phyloP scores from a whole-genome alignment of 2,797 vertebrate species.

The Coregonus ussuriensis region DNA sequence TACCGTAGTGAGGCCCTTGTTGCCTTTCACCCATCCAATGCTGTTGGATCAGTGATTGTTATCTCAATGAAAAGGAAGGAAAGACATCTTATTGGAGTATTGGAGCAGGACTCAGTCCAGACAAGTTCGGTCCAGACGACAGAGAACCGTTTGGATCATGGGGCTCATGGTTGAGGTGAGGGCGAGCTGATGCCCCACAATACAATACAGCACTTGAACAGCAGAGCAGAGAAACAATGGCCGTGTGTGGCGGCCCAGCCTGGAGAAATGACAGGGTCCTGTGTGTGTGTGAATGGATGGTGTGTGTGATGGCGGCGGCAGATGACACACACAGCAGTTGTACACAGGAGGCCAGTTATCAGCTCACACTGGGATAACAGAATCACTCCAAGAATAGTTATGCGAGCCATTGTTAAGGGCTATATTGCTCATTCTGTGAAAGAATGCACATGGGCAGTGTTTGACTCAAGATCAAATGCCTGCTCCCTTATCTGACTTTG shows the following conservation, averaged over 20 bases:
- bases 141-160: no score
- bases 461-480: constrained; percentile 6
- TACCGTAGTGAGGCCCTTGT: neutral
- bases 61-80: neutral
- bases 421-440: constrained; percentile 7
- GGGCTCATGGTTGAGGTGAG: neutral
- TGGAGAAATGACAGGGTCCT: neutral
- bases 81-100: neutral
- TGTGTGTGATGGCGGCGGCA: constrained; percentile 39
- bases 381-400: constrained; percentile 34
- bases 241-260: constrained; percentile 11
- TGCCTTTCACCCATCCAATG: neutral
- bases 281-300: constrained; percentile 8
- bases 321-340: constrained; percentile 35
- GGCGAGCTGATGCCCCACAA: neutral
- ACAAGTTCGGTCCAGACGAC: no score
- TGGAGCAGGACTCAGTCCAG: no score
- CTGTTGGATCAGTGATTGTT: constrained; percentile 4
- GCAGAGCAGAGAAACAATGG: constrained; percentile 16
- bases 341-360: constrained; percentile 18
- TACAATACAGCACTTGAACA: constrained; percentile 33
- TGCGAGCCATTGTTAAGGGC: neutral
- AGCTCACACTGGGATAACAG: constrained; percentile 23
- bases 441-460: constrained; percentile 14
- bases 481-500: constrained; percentile 21